Base-by-base conservation (phyloP, 2,113 vertebrate genomes). In the Machaerirhynchus nigripectus region DNA sequence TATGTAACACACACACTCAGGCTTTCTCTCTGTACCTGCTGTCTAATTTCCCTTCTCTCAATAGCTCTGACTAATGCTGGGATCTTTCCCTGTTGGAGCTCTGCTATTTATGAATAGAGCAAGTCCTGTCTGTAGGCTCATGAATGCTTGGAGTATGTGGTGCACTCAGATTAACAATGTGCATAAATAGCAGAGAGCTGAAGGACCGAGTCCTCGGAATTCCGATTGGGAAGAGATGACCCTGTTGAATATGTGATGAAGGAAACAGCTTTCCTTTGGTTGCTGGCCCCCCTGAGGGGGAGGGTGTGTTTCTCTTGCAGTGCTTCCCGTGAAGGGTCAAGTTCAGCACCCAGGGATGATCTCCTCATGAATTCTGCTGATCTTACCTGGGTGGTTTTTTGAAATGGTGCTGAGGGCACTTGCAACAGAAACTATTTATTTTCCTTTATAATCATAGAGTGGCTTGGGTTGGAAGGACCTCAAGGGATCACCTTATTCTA, bases 21-120 rank as follows among this genome's bases (percentile, higher is more conserved):
- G 44, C 53, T 94, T 79, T 86, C 79, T 94, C 23, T 91, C 35
- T 22, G 33, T 90, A 71, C 73, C 85, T 94, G 76, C 60, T 85
- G 15, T 53, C 68, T 92, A 47, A 94, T 97, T 96, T 94, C 77
- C 93, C 79, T 81, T 90, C 80, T 87, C 90, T 95, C 78, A 86
- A 75, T 85, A 96, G 83, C 76, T 93, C 76, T 92, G 95, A 74
- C 71, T 92, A 84, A 92, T 20, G 55, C 79, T 67, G 85, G 60
- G 64, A 47, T 84, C 82, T 84, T 86, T 84, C 93, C 84, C 92
- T 90, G 70, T 53, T 89, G 87, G 92, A 95, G 88, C 80, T 83
- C 76, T 81, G 83, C 92, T 80, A 1, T 92, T 93, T 88, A 35
- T 96, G 92, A 88, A 75, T 67, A 92, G 75, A 93, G 31, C 87